Percentiles rank a stretch among this genome's conserved stretches.
These are phyloP conservation scores for Microcebus murinus DNA, from an alignment of 2,113 vertebrate genomes.

Conservation along the genomic window DNA sequence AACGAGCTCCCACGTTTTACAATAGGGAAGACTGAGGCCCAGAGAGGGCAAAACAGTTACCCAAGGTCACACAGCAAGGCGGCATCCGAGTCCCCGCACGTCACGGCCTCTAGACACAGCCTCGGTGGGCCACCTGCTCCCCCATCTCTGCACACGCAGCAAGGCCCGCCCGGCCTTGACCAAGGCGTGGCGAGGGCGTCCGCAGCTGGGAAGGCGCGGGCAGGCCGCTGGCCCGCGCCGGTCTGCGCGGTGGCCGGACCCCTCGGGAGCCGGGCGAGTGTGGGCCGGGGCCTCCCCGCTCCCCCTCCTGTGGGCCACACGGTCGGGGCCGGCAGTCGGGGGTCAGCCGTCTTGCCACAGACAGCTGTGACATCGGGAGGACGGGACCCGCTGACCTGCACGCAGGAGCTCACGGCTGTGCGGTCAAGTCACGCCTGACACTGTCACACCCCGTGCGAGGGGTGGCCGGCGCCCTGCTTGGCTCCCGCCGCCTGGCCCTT, in stretches of 20 bases:
- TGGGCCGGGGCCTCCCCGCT: too few relatives aligned
- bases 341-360: background rate
- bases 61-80: background rate
- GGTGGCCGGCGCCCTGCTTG: background rate
- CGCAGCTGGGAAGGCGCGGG: accelerated
- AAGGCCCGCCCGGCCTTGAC: background rate
- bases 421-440: background rate
- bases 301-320: background rate
- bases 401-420: background rate
- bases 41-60: background rate
- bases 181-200: background rate
- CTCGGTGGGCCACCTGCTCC: accelerated
- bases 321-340: accelerated
- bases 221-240: background rate
- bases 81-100: background rate
- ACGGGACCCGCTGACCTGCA: too few relatives aligned
- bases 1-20: background rate
- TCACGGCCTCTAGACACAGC: background rate
- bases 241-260: background rate
- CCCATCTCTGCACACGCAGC: background rate
- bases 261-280: background rate
- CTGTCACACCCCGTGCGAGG: background rate
- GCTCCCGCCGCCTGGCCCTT: background rate
- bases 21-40: background rate
- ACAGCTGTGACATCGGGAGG: background rate